These are phyloP conservation scores for Eristalis arbustorum DNA, from an alignment of 2,888 invertebrate species.

Conservation along the genomic window DNA sequence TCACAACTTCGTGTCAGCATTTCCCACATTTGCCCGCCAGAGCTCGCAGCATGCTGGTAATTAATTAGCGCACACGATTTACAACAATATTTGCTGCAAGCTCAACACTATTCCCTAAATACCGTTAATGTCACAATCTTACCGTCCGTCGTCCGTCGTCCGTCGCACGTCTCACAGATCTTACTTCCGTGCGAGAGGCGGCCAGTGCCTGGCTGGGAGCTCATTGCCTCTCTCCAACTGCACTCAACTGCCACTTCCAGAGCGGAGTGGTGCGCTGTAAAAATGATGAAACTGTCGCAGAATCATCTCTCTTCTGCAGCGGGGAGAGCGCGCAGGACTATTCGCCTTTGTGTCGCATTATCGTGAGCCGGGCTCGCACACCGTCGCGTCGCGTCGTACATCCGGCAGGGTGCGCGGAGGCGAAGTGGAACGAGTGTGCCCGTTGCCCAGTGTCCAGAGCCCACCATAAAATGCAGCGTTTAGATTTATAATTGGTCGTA, in stretches of 20 bases:
- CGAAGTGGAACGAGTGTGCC: slow-evolving; percentile 13
- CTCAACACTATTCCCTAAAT: slow-evolving; percentile 57
- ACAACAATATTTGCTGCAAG: slow-evolving; percentile 33
- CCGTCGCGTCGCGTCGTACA: background rate
- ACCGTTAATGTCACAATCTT: slow-evolving; percentile 66
- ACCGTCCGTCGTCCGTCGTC: slow-evolving; percentile 1
- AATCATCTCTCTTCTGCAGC: slow-evolving; percentile 46
- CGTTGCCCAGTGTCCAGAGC: slow-evolving; percentile 49
- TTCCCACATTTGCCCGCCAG: slow-evolving; percentile 30
- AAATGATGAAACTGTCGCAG: slow-evolving; percentile 68
- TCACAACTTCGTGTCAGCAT: slow-evolving; percentile 8
- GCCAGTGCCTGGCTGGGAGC: background rate
- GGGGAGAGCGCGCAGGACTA: slow-evolving; percentile 31
- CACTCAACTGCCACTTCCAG: background rate
- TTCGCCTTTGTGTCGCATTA: slow-evolving; percentile 47
- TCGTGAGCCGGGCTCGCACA: slow-evolving; percentile 3
- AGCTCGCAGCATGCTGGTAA: slow-evolving; percentile 54
- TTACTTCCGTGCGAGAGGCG: slow-evolving; percentile 42
- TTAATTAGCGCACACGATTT: slow-evolving; percentile 61
- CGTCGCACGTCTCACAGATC: slow-evolving; percentile 36
- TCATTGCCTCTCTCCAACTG: background rate
- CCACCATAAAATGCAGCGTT: slow-evolving; percentile 70
- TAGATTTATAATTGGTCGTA: slow-evolving; percentile 71
- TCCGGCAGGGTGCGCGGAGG: background rate
- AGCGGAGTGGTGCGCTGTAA: slow-evolving; percentile 43